A percentile compares a stretch with the other conserved stretches of the same genome.
These are phyloP conservation scores for Xerus rutilus DNA, from an alignment of 2,797 vertebrate species.

Conservation along the genomic window DNA sequence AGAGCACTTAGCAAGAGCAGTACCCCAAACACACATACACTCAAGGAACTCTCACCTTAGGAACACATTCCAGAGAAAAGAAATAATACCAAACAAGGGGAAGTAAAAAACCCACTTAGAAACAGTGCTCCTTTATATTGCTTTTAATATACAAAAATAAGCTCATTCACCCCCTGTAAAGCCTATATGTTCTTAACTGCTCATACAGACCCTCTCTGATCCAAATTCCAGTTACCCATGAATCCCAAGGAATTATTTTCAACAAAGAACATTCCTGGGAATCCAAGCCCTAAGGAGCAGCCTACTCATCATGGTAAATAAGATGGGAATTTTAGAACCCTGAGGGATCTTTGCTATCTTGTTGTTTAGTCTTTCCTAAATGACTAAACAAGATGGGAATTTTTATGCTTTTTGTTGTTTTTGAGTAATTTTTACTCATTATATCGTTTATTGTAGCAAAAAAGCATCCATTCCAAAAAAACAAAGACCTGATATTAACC, in stretches of 20 bases:
- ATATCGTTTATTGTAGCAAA: conserved; percentile 26
- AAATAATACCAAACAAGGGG: neutral
- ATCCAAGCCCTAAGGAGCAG: neutral
- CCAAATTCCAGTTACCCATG: neutral
- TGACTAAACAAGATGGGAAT: neutral
- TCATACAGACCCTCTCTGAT: neutral
- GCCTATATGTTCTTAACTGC: neutral
- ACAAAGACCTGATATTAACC: neutral
- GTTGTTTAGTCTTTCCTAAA: neutral
- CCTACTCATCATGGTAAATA: neutral
- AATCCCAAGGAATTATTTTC: neutral
- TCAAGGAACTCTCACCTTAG: neutral
- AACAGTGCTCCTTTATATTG: neutral
- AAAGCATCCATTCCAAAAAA: neutral
- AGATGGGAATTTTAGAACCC: neutral
- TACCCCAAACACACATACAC: neutral
- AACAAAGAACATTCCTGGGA: neutral
- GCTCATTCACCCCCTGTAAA: neutral
- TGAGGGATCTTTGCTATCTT: neutral
- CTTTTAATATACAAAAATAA: neutral
- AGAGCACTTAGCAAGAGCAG: neutral
- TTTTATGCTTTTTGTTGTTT: neutral
- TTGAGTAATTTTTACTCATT: neutral
- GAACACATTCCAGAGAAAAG: neutral
- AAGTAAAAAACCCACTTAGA: neutral